Base-by-base conservation (phyloP, 2,113 vertebrate genomes). In the Clinocottus analis region DNA sequence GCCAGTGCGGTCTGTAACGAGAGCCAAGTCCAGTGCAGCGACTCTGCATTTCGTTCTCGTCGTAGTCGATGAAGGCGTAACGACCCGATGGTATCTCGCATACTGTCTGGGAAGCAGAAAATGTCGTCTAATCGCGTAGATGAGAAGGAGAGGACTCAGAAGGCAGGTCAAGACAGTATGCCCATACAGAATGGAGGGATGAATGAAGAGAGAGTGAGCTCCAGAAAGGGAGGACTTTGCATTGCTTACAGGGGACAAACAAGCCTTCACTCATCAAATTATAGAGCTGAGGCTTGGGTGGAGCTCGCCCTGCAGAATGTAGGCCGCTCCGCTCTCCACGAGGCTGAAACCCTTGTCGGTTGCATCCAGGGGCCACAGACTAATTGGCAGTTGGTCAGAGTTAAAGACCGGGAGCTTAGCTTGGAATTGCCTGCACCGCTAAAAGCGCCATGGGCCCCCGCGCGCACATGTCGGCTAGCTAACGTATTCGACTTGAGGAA, bases 321-420 rank as follows among this genome's bases (percentile, higher is more conserved):
- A 86, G 88, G 76, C 89, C 87, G 56, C 84, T 79, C 51, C 45
- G 63, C 87, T 87, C 83, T 82, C 76, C 79, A 58, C 72, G 85
- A 85, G 85, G 77, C 82, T 76, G 80, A 88, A 85, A 80, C 87
- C 81, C 76, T 83, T 68, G n/a, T 60, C 4, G 37, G 80, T 79
- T 79, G 53, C 79, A 87, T 89, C 89, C 83, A 75, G 31, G 78
- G 79, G 80, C 84, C 84, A 56, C 53, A 85, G 86, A 81, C 85
- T 93, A 93, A 93, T 93, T 93, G 91, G 87, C 93, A 93, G 91
- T 93, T 93, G 91, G 93, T 93, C 90, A 92, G 90, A 85, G 87
- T 87, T 86, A 82, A 86, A 90, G 86, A 92, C 83, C 82, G 60
- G 89, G 84, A 89, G 82, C 87, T 83, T 78, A 70, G 80, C 83